phyloP scores from a whole-genome alignment of 2,113 vertebrate genomes.

The Theropithecus gelada region DNA sequence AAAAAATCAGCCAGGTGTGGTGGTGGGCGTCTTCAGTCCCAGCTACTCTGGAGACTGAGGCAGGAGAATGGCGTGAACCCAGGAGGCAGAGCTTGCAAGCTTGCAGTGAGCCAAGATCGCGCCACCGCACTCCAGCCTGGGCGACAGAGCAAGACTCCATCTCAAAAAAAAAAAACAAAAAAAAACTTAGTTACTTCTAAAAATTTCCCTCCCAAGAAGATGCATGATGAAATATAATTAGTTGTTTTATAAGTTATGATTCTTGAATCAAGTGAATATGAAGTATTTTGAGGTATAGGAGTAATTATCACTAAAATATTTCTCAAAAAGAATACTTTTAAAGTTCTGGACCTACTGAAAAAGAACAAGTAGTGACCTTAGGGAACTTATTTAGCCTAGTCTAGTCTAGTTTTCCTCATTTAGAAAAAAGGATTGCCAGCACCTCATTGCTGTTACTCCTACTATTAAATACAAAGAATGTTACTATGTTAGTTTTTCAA shows the following conservation, averaged over 20 bases:
- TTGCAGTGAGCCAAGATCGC: too few relatives aligned
- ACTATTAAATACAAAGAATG: neutral
- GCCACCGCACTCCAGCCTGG: too few relatives aligned
- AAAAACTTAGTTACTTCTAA: conserved; percentile 39
- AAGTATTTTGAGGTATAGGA: conserved; percentile 24
- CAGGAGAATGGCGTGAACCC: too few relatives aligned
- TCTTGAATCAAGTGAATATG: neutral
- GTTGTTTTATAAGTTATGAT: neutral
- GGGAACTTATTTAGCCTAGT: neutral
- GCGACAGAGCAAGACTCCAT: too few relatives aligned
- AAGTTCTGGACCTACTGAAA: neutral
- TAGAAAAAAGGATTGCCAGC: neutral
- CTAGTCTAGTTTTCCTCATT: neutral
- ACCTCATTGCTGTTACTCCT: neutral
- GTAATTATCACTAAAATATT: conserved; percentile 32
- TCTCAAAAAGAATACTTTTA: neutral
- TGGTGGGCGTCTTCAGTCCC: too few relatives aligned
- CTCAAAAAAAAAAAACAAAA: too few relatives aligned
- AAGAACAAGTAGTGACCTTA: neutral
- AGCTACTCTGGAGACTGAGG: too few relatives aligned
- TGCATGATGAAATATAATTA: neutral
- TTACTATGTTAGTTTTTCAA: conserved; percentile 25
- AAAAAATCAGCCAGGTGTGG: too few relatives aligned
- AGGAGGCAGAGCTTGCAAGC: too few relatives aligned
- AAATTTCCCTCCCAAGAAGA: neutral